Conservation (phyloP, 2,888 invertebrate species). For the Zootermopsis nevadensis region DNA sequence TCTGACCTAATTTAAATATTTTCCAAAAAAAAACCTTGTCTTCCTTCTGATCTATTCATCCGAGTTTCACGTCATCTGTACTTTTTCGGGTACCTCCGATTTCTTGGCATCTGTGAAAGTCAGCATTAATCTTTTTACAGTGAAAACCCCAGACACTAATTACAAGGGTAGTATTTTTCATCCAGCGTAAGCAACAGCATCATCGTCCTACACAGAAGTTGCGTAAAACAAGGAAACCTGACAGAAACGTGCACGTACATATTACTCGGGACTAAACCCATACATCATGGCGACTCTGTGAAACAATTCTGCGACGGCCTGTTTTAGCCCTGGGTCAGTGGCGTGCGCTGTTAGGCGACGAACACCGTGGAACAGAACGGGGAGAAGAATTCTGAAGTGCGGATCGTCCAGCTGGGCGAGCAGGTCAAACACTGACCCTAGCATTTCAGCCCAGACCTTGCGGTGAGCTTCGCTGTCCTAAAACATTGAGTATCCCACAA, state of each 20-base stretch:
- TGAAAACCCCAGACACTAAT: no score
- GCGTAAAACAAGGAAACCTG: background rate
- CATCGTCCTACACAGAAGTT: background rate
- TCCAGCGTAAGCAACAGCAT: background rate
- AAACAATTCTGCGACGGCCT: conserved; percentile 68
- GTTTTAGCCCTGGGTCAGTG: conserved; percentile 67
- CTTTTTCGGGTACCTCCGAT: no score
- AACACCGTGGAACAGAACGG: conserved; percentile 69
- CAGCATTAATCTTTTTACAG: no score
- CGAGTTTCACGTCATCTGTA: no score
- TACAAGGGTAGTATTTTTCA: background rate
- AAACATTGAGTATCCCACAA: conserved; percentile 51
- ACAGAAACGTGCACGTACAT: background rate
- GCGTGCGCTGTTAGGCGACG: conserved; percentile 69
- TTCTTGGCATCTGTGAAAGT: no score
- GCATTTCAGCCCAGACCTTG: conserved; percentile 85
- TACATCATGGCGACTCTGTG: conserved; percentile 67
- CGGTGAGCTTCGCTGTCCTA: conserved; percentile 89
- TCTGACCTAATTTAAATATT: no score
- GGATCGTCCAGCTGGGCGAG: conserved; percentile 63
- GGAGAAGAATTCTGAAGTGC: conserved; percentile 68
- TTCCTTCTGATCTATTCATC: no score
- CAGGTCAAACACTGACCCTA: conserved; percentile 87
- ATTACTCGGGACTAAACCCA: conserved; percentile 60
- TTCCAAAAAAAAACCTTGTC: no score